Conservation (phyloP, 2,888 invertebrate species). For the Leptopterna dolabrata region DNA sequence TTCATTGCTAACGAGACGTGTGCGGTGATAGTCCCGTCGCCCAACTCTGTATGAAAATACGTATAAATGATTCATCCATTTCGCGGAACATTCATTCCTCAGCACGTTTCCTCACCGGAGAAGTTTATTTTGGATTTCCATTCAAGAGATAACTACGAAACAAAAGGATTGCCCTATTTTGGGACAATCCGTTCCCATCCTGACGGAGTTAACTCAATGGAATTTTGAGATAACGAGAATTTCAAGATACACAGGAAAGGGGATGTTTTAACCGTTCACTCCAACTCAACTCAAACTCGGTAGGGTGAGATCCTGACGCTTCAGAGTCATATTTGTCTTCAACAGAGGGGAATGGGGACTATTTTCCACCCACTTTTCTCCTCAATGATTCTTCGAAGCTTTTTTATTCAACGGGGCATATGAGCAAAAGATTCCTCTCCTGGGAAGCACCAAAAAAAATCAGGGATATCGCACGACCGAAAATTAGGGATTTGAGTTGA, state of each 20-base stretch:
- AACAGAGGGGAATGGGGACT: neutral
- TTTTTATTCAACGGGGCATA: neutral
- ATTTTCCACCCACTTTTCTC: neutral
- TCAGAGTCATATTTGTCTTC: neutral
- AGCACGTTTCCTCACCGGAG: no score
- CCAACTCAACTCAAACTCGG: neutral
- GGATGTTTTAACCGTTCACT: neutral
- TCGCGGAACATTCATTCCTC: no score
- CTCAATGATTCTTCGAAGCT: neutral
- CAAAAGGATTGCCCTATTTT: no score
- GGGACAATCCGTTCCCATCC: no score
- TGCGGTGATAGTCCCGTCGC: no score
- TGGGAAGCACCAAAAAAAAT: neutral
- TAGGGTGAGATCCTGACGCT: neutral
- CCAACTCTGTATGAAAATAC: no score
- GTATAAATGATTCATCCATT: no score
- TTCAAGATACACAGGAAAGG: neutral
- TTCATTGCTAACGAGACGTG: no score
- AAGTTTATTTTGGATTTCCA: no score
- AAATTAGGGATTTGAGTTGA: neutral
- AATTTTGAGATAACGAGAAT: no score
- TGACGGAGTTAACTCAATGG: no score
- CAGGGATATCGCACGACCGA: neutral
- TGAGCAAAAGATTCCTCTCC: neutral
- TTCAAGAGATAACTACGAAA: no score